Evolutionary conservation across 2,797 vertebrate genomes (phyloP).

Genomic region (Chlorospingus semifuscus): DNA sequence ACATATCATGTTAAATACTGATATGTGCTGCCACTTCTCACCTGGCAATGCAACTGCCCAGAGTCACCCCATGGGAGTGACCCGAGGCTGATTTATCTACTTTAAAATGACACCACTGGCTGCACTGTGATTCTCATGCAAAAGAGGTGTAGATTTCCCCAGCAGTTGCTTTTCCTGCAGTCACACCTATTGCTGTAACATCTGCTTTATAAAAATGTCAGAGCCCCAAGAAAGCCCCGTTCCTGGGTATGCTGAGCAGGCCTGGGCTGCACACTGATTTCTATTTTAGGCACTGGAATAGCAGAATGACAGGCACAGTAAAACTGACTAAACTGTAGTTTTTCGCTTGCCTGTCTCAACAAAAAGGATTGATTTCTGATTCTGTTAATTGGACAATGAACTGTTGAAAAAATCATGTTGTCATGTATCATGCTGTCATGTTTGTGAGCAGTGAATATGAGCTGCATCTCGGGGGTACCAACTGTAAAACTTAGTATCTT

Average conservation of each 20-base stretch:
- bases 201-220: constrained; percentile 21
- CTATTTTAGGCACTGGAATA: not conserved
- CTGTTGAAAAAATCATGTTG: not conserved
- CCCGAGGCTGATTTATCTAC: not conserved
- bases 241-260: not conserved
- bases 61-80: not conserved
- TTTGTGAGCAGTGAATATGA: not conserved
- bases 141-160: not conserved
- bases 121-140: not conserved
- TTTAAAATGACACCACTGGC: not conserved
- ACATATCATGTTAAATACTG: not conserved
- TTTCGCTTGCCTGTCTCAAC: not conserved
- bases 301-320: not conserved
- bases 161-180: not conserved
- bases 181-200: not conserved
- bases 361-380: constrained; percentile 7
- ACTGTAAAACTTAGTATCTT: not conserved
- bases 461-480: not conserved
- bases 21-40: not conserved
- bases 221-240: not conserved
- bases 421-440: not conserved
- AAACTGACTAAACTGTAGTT: not conserved
- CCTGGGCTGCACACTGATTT: not conserved
- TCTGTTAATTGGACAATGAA: constrained; percentile 11
- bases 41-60: not conserved